These are phyloP conservation scores for Poeciliopsis retropinna DNA, from an alignment of 2,113 vertebrate species.

Conservation along the genomic window DNA sequence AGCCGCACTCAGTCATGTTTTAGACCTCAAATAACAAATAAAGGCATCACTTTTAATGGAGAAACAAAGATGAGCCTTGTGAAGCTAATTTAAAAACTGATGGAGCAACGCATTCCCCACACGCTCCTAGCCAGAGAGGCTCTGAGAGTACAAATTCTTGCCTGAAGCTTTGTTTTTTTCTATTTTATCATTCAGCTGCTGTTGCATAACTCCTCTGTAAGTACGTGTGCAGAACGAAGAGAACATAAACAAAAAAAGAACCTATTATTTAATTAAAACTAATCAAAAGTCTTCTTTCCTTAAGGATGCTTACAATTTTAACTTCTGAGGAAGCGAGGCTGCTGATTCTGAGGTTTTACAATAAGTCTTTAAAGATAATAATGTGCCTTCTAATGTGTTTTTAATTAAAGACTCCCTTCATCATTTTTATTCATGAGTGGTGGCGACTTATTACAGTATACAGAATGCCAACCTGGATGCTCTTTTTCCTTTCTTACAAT, in stretches of 20 bases:
- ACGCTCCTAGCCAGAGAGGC: not conserved
- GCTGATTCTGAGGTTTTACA: constrained; percentile 1
- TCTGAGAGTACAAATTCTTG: constrained; percentile 41
- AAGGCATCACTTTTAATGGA: constrained; percentile 5
- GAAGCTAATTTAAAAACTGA: constrained; percentile 16
- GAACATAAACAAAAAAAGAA: not conserved
- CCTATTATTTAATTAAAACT: constrained; percentile 21
- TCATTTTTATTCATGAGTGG: not conserved
- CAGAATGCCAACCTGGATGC: not conserved
- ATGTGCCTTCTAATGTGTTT: constrained; percentile 28
- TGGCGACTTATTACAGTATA: not conserved
- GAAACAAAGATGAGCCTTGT: constrained; percentile 14
- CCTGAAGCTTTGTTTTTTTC: constrained; percentile 49
- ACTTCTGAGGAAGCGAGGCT: constrained; percentile 8
- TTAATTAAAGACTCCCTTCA: constrained; percentile 34
- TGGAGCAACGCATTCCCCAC: not conserved
- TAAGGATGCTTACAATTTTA: constrained; percentile 7
- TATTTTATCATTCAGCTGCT: constrained; percentile 47
- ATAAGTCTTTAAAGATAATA: not conserved
- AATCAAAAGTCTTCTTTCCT: constrained; percentile 15
- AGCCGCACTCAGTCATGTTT: constrained; percentile 9
- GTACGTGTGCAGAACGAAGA: not conserved
- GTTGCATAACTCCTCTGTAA: constrained; percentile 40
- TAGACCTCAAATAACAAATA: constrained; percentile 13
- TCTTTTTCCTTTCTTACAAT: not conserved